Conservation (phyloP, 2,113 vertebrate genomes). For the Saguinus midas region DNA sequence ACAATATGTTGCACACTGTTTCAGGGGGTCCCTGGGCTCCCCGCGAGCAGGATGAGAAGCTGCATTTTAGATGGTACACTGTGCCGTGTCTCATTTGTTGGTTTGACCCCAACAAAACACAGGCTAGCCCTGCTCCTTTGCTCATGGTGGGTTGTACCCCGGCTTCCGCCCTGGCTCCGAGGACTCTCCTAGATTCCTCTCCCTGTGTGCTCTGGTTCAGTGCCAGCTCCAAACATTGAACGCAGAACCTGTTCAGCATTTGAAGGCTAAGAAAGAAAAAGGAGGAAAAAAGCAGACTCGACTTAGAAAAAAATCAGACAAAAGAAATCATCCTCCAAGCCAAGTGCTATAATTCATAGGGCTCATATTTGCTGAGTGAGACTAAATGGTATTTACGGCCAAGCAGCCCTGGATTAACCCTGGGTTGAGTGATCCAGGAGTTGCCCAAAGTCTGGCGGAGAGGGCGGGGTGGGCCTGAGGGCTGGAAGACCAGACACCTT, state of each 20-base stretch:
- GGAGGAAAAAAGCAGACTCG: not conserved
- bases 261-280: not conserved
- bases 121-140: not conserved
- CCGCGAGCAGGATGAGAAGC: not conserved
- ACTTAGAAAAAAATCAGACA: slow-evolving; percentile 14
- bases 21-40: not conserved
- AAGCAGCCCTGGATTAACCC: not conserved
- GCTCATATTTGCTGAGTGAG: not conserved
- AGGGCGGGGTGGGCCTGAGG: not conserved
- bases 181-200: not conserved
- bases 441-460: not conserved
- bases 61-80: not conserved
- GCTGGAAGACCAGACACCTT: not conserved
- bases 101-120: not conserved
- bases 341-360: not conserved
- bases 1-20: not conserved
- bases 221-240: not conserved
- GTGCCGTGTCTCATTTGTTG: not conserved
- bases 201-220: not conserved
- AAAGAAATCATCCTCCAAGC: not conserved
- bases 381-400: not conserved
- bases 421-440: not conserved
- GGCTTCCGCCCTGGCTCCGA: not conserved
- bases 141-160: not conserved
- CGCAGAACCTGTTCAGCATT: slow-evolving; percentile 38